phyloP scores from a whole-genome alignment of 2,797 vertebrate genomes.

The Acomys russatus region DNA sequence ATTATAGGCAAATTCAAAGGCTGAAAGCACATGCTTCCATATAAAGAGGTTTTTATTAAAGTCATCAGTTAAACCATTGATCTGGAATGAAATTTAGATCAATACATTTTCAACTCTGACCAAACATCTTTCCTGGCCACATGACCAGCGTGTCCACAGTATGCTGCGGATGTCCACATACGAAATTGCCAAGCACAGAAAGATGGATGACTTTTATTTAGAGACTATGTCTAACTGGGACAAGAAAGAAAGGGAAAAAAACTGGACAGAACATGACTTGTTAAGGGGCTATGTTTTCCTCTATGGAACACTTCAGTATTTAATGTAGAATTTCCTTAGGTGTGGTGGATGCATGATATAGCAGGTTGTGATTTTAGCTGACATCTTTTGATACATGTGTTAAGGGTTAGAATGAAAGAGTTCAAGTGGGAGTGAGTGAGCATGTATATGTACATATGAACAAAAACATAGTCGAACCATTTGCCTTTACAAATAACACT shows the following conservation, averaged over 20 bases:
- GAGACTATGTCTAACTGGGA: slow-evolving; percentile 32
- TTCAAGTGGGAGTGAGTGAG: slow-evolving; percentile 47
- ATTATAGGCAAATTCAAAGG: slow-evolving; percentile 19
- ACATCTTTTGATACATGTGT: slow-evolving; percentile 65
- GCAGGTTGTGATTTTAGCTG: slow-evolving; percentile 22
- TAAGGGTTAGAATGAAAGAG: slow-evolving; percentile 72
- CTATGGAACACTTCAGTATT: not conserved
- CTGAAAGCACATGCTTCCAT: slow-evolving; percentile 4
- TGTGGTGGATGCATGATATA: not conserved
- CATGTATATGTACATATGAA: slow-evolving; percentile 32
- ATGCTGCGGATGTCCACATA: not conserved
- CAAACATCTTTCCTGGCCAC: slow-evolving; percentile 26
- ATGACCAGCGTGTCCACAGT: slow-evolving; percentile 13
- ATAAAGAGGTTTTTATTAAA: slow-evolving; percentile 65
- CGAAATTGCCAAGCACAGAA: slow-evolving; percentile 37
- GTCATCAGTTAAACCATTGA: slow-evolving; percentile 34
- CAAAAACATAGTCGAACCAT: slow-evolving; percentile 65
- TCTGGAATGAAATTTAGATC: slow-evolving; percentile 58
- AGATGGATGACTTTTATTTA: slow-evolving; percentile 55
- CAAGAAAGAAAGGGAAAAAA: slow-evolving; percentile 45
- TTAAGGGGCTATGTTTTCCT: not conserved
- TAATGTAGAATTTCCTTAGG: slow-evolving; percentile 58
- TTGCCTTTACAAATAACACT: slow-evolving; percentile 58
- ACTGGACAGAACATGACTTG: not conserved
- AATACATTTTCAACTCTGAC: slow-evolving; percentile 33